A percentile compares a stretch with the other conserved stretches of the same genome.
Conservation (phyloP, 2,888 invertebrate genomes). For the Zaprionus obscuricornis region DNA sequence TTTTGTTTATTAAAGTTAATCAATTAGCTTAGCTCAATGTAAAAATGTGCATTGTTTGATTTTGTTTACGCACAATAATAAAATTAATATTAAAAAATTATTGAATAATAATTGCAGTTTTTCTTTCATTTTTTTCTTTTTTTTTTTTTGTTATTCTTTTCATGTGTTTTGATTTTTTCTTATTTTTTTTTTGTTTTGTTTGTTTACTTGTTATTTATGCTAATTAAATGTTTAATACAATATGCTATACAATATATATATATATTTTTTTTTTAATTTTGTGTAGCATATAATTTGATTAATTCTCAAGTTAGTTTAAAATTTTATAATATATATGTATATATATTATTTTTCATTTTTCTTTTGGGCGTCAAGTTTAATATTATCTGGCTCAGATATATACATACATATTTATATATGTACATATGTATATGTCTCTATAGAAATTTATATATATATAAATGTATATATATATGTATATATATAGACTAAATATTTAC, state of each 20-base stretch:
- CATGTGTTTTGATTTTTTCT: conserved; percentile 31
- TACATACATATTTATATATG: conserved; percentile 49
- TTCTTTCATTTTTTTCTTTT: conserved; percentile 40
- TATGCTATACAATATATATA: conserved; percentile 71
- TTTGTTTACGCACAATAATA: conserved; percentile 60
- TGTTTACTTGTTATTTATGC: conserved; percentile 62
- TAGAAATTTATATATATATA: neutral
- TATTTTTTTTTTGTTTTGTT: conserved; percentile 37
- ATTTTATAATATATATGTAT: conserved; percentile 38
- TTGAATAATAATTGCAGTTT: conserved; percentile 80
- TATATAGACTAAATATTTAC: conserved; percentile 62
- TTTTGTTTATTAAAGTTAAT: conserved; percentile 60
- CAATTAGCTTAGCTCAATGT: conserved; percentile 79
- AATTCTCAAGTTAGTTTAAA: conserved; percentile 75
- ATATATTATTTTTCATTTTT: conserved; percentile 2
- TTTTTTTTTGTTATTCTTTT: conserved; percentile 33
- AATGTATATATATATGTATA: conserved; percentile 22
- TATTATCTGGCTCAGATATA: conserved; percentile 38
- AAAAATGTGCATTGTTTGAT: conserved; percentile 60
- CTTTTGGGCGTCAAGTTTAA: conserved; percentile 42
- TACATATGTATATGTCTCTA: no score
- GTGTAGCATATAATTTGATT: conserved; percentile 74
- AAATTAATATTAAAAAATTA: conserved; percentile 77
- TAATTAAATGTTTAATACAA: conserved; percentile 75
- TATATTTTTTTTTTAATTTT: conserved; percentile 52